phyloP scores from a whole-genome alignment of 2,888 invertebrate species.

The Eupithecia pulchellata region DNA sequence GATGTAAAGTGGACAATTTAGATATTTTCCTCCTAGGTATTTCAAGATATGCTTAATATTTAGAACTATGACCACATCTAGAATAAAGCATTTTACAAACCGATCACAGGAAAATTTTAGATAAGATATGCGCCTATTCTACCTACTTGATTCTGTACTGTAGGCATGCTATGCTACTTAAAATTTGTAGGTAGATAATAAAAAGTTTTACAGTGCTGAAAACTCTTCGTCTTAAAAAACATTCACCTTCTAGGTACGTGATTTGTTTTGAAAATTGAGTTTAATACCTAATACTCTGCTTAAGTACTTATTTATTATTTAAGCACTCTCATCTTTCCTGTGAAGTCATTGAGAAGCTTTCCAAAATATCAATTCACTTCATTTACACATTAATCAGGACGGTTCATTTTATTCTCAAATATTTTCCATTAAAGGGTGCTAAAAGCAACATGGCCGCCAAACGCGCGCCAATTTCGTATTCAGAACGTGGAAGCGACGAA shows the following conservation, averaged over 20 bases:
- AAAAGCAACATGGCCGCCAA: slow-evolving; percentile 79
- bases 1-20: not conserved
- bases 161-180: not conserved
- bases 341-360: slow-evolving; percentile 62
- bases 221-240: not conserved
- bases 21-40: not conserved
- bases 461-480: slow-evolving; percentile 75
- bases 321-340: slow-evolving; percentile 52
- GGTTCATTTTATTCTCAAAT: slow-evolving; percentile 68
- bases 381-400: slow-evolving; percentile 76
- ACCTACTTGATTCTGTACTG: no score
- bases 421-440: slow-evolving; percentile 78
- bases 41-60: no score
- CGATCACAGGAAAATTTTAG: not conserved
- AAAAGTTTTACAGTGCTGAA: not conserved
- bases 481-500: slow-evolving; percentile 68
- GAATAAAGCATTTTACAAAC: not conserved
- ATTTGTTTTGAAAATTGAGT: slow-evolving; percentile 13
- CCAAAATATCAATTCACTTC: slow-evolving; percentile 74
- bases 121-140: not conserved
- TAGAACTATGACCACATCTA: no score
- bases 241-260: not conserved
- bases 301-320: slow-evolving; percentile 50
- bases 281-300: slow-evolving; percentile 42
- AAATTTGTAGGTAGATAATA: not conserved